Base-by-base conservation (phyloP, 2,888 invertebrate genomes). In the Mythimna lalbum region DNA sequence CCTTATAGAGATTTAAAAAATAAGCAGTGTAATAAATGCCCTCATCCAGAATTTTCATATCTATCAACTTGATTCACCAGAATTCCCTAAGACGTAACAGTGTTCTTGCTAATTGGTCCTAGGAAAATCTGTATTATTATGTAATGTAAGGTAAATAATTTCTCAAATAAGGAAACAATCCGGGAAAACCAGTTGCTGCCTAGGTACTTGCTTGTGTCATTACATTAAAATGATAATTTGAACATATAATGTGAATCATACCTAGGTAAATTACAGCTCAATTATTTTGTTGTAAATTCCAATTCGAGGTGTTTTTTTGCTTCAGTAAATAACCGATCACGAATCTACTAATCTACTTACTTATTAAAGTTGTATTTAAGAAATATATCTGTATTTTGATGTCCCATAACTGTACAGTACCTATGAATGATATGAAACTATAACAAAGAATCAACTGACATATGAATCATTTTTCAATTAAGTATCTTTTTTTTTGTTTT, bases 171-270 rank as follows among this genome's bases (percentile, higher is more conserved):
- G 78, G 56, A 71, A 36, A 36, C 2, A 12, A 21, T 2, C 27
- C 1, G 21, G 43, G 12, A 36, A 57, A 57, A 33, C 71, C 71
- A 33, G 56, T 9, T 21, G 12, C 27, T 33, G 52, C 36, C 27
- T 39, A 39, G 23, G 31, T 49, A 43, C n/a, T 31, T 53, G 27
- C 36, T n/a, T 47, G 39, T 43, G 71, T 78, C 43, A 78, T 70
- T 6, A 10, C 17, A 56, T 19, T 23, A 55, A 23, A 47, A 23
- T 77, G 0, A 56, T 43, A 56, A 50, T n/a, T 50, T 27, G 2
- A 57, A 56, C 17, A 23, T 47, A 77, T 43, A 33, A 57, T 50
- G 6, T 70, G 71, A 57, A 50, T 50, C 21, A 69, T 5, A 23
- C 39, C 17, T 21, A 6, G 17, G 0, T n/a, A 56, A 55, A 69